Percentiles rank a stretch among this genome's conserved stretches.
phyloP scores from a whole-genome alignment of 1,140 invertebrate species.

The Bilobella aurantiaca region DNA sequence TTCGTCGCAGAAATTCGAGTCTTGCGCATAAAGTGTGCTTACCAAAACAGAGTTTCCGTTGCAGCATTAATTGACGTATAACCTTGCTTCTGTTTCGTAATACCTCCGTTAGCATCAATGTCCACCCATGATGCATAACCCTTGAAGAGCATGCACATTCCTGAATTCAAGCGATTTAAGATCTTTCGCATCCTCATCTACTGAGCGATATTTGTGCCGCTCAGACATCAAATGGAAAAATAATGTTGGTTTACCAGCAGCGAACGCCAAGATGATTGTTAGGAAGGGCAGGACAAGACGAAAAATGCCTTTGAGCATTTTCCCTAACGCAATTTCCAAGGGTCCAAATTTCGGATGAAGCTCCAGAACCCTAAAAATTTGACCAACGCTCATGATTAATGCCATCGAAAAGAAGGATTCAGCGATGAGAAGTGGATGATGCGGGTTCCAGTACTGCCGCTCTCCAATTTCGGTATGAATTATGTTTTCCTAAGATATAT shows the following conservation, averaged over 20 bases:
- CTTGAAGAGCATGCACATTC: not conserved
- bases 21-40: too few relatives aligned
- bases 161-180: not conserved
- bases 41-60: not conserved
- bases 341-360: constrained; percentile 50
- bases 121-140: not conserved
- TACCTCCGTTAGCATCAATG: not conserved
- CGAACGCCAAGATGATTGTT: not conserved
- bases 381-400: constrained; percentile 57
- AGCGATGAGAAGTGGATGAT: constrained; percentile 57
- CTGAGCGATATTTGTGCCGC: not conserved
- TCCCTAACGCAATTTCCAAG: constrained; percentile 42
- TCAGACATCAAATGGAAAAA: too few relatives aligned
- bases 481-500: not conserved
- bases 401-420: constrained; percentile 62
- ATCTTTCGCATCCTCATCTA: not conserved
- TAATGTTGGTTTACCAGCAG: too few relatives aligned
- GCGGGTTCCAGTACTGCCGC: constrained; percentile 56
- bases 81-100: not conserved
- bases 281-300: not conserved
- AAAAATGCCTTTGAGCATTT: not conserved
- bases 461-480: constrained; percentile 35
- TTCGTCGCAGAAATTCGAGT: too few relatives aligned
- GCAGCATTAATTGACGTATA: not conserved
- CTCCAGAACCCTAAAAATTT: constrained; percentile 48